phyloP scores from a whole-genome alignment of 2,113 vertebrate genomes.

The Dissostichus mawsoni region DNA sequence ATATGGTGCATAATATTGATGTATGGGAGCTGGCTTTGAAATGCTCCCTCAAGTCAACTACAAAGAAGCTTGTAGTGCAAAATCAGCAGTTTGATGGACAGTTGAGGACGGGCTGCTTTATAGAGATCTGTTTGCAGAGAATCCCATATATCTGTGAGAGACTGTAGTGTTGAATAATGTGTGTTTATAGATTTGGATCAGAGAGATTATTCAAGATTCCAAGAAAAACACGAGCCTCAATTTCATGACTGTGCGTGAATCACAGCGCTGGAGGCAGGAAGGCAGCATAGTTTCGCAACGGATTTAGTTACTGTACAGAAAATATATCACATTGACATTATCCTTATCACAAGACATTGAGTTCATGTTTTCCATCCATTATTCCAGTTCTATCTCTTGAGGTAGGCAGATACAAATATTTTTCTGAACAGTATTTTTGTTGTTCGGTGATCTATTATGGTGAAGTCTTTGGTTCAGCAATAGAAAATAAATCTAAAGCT shows the following conservation, averaged over 20 bases:
- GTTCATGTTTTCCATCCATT: background rate
- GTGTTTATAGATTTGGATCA: background rate
- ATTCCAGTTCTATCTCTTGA: background rate
- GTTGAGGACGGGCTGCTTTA: background rate
- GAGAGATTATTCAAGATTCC: background rate
- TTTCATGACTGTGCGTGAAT: too few species aligned
- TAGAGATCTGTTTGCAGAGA: constrained; percentile 12
- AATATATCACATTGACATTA: too few species aligned
- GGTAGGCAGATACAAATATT: background rate
- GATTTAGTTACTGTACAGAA: too few species aligned
- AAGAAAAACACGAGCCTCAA: background rate
- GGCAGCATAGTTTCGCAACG: too few species aligned
- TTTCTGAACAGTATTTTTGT: background rate
- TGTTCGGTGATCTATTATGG: background rate
- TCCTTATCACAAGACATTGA: too few species aligned
- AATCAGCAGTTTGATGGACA: constrained; percentile 46
- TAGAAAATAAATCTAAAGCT: too few species aligned
- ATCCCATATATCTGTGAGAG: background rate
- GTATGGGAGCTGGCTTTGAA: constrained; percentile 54
- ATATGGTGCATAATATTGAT: constrained; percentile 37
- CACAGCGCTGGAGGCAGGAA: too few species aligned
- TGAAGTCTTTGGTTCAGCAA: too few species aligned
- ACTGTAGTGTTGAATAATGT: background rate
- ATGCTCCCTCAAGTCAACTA: constrained; percentile 44
- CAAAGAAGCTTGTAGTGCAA: constrained; percentile 49